These are phyloP conservation scores for Gisinianus flammeolus DNA, from an alignment of 2,888 invertebrate species.

Conservation along the genomic window DNA sequence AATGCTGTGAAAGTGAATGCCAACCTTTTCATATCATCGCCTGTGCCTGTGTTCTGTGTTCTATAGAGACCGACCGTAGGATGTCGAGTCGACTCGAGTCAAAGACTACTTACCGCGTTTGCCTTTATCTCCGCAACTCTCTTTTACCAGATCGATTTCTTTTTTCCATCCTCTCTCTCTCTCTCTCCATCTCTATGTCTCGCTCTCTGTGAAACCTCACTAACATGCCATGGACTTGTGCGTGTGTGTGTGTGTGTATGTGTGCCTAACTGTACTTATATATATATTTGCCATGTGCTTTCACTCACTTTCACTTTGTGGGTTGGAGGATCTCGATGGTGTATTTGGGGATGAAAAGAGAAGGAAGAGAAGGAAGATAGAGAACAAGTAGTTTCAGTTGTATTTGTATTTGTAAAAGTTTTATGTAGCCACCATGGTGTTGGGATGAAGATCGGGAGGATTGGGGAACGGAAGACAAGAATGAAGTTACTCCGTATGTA, in stretches of 20 bases:
- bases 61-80: background rate
- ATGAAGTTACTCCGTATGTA: constrained; percentile 3
- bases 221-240: background rate
- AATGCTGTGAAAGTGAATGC: background rate
- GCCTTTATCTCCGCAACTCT: constrained; percentile 6
- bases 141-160: constrained; percentile 9
- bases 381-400: background rate
- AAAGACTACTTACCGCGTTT: constrained; percentile 8
- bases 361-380: background rate
- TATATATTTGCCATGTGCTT: background rate
- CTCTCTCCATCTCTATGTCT: constrained; percentile 13
- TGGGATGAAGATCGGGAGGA: background rate
- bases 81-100: background rate
- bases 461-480: background rate
- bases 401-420: background rate
- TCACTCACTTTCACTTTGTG: background rate
- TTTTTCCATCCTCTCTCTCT: constrained; percentile 27
- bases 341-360: background rate
- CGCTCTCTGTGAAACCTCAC: background rate
- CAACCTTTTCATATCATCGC: background rate
- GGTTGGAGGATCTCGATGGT: background rate
- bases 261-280: background rate
- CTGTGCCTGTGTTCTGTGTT: too few relatives aligned
- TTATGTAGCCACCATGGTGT: background rate
- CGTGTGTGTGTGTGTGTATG: background rate